Evolutionary conservation across 2,113 vertebrate species (phyloP).

Genomic region (Circaetus gallicus): DNA sequence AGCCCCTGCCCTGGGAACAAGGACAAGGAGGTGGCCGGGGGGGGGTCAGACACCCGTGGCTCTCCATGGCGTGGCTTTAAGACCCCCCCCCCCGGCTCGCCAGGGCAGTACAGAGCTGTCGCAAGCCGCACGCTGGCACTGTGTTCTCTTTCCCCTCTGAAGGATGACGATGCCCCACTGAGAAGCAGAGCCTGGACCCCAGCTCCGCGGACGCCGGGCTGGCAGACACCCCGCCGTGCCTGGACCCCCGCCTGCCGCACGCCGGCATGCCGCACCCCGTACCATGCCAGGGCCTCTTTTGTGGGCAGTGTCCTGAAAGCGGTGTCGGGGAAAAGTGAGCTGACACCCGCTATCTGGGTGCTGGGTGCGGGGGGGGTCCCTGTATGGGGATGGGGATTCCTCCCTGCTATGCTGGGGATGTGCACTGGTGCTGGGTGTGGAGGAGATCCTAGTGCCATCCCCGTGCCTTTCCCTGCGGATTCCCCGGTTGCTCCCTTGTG

Average conservation of each 20-base stretch:
- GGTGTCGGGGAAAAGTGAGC: conserved; percentile 45
- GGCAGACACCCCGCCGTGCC: neutral
- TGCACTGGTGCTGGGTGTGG: fast-evolving
- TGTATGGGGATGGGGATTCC: fast-evolving
- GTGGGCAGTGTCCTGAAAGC: conserved; percentile 45
- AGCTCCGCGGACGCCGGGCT: fast-evolving
- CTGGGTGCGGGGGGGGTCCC: neutral
- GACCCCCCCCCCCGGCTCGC: fast-evolving
- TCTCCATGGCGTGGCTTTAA: fast-evolving
- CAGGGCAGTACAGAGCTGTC: neutral
- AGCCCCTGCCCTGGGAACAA: neutral
- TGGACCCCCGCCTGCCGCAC: neutral
- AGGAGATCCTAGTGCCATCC: neutral
- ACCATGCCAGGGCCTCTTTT: fast-evolving
- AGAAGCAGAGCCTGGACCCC: conserved; percentile 13
- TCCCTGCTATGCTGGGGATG: neutral
- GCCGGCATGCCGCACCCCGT: fast-evolving
- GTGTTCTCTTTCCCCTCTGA: neutral
- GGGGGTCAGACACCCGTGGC: fast-evolving
- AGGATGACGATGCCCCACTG: neutral
- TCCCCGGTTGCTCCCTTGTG: neutral
- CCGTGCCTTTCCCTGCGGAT: neutral
- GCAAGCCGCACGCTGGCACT: fast-evolving
- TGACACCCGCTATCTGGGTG: neutral
- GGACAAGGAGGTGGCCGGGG: fast-evolving